A percentile compares a stretch with the other conserved stretches of the same genome.
phyloP scores from a whole-genome alignment of 1,140 invertebrate genomes.

The Zaprionus inermis region DNA sequence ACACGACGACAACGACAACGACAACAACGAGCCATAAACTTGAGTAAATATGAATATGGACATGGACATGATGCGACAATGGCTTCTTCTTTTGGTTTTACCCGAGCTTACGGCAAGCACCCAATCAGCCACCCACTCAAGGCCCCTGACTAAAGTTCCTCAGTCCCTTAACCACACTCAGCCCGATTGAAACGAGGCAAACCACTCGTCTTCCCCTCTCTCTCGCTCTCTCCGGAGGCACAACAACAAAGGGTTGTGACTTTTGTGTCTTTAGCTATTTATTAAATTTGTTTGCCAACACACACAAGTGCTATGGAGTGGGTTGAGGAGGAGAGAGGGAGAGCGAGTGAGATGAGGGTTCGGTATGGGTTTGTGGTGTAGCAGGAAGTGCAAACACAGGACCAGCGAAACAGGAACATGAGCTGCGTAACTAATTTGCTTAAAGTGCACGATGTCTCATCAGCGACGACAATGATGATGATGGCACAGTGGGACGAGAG shows the following conservation, averaged over 20 bases:
- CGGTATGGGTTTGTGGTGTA: conserved; percentile 7
- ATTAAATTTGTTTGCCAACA: conserved; percentile 78
- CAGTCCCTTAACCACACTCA: conserved; percentile 2
- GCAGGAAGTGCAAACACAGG: conserved; percentile 34
- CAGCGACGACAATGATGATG: conserved; percentile 55
- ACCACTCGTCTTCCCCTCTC: background rate
- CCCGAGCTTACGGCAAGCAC: conserved; percentile 4
- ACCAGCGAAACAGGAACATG: conserved; percentile 62
- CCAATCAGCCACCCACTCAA: conserved; percentile 7
- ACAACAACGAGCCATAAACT: conserved; percentile 64
- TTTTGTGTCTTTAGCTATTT: conserved; percentile 80
- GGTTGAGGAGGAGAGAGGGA: background rate
- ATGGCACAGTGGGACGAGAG: conserved; percentile 46
- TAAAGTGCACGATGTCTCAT: conserved; percentile 79
- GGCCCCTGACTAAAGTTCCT: background rate
- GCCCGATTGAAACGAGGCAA: background rate
- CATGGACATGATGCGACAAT: conserved; percentile 30
- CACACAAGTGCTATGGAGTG: conserved; percentile 30
- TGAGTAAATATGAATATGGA: conserved; percentile 78
- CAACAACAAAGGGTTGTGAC: conserved; percentile 75
- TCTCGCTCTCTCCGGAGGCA: background rate
- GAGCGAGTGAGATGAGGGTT: background rate
- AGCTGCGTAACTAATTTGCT: conserved; percentile 81
- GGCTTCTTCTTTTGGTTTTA: conserved; percentile 36
- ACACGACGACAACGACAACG: conserved; percentile 11